phyloP scores from a whole-genome alignment of 2,113 vertebrate genomes.

The Eublepharis macularius region DNA sequence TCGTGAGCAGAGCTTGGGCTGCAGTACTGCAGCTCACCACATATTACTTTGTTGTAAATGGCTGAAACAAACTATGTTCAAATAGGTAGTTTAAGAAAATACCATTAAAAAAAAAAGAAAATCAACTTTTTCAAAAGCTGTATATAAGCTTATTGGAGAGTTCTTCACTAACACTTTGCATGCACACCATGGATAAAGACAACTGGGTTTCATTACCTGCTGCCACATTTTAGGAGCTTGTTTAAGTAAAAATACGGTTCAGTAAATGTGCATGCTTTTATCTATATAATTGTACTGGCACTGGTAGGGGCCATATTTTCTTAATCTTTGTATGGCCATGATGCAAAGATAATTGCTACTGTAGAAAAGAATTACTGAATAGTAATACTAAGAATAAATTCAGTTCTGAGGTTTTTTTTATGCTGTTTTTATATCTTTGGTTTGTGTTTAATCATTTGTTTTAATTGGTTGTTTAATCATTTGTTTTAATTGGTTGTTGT shows the following conservation, averaged over 20 bases:
- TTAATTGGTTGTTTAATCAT: no score
- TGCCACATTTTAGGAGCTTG: not conserved
- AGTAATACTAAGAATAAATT: no score
- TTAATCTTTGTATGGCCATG: rapidly evolving
- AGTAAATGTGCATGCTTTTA: not conserved
- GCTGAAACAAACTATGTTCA: not conserved
- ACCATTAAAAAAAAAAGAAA: not conserved
- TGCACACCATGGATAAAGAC: not conserved
- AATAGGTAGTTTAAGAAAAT: not conserved
- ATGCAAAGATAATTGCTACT: not conserved
- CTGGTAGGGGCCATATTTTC: not conserved
- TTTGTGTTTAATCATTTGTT: no score
- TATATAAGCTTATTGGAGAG: not conserved
- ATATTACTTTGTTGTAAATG: not conserved
- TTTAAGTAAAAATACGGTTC: no score
- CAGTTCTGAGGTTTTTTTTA: no score
- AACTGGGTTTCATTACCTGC: not conserved
- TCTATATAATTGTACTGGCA: not conserved
- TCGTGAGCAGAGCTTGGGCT: no score
- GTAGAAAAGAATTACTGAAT: not conserved
- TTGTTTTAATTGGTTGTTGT: no score
- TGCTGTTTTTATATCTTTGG: no score
- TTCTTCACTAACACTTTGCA: not conserved
- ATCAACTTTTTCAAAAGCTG: not conserved
- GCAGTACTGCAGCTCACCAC: no score